These are phyloP conservation scores for Cylas formicarius DNA, from an alignment of 1,140 invertebrate genomes.

Conservation along the genomic window DNA sequence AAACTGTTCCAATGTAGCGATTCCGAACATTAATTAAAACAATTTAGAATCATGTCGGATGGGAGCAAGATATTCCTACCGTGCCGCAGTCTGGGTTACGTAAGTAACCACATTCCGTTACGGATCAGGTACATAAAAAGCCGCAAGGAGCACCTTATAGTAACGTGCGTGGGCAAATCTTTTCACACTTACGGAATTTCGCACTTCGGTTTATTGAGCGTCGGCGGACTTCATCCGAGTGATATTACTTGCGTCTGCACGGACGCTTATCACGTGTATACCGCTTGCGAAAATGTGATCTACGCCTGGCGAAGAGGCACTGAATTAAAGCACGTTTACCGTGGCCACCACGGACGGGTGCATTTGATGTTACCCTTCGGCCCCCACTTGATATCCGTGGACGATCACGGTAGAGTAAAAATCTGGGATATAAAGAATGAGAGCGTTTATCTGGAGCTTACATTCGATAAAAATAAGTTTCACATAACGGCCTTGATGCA, in stretches of 20 bases:
- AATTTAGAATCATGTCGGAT: slow-evolving; percentile 18
- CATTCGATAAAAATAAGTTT: slow-evolving; percentile 67
- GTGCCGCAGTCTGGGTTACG: slow-evolving; percentile 81
- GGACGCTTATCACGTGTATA: slow-evolving; percentile 77
- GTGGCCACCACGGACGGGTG: slow-evolving; percentile 65
- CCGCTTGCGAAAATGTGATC: slow-evolving; percentile 70
- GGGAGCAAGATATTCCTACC: slow-evolving; percentile 74
- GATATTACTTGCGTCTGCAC: slow-evolving; percentile 77
- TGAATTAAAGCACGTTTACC: slow-evolving; percentile 77
- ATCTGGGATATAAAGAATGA: slow-evolving; percentile 80
- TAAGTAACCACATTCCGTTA: slow-evolving; percentile 87
- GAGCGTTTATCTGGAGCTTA: slow-evolving; percentile 57
- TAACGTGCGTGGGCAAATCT: slow-evolving; percentile 81
- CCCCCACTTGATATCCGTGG: slow-evolving; percentile 75
- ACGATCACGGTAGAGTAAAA: slow-evolving; percentile 67
- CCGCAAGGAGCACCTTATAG: slow-evolving; percentile 80
- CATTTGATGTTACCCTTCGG: slow-evolving; percentile 82
- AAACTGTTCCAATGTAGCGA: too few relatives aligned
- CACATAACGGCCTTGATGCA: slow-evolving; percentile 74
- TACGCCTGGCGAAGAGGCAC: slow-evolving; percentile 83
- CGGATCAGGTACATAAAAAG: slow-evolving; percentile 75
- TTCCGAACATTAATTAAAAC: too few relatives aligned
- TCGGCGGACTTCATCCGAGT: slow-evolving; percentile 71
- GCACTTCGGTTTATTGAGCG: slow-evolving; percentile 74
- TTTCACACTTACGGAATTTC: slow-evolving; percentile 87